A percentile compares a stretch with the other conserved stretches of the same genome.
Conservation (phyloP, 2,888 invertebrate species). For the Lamellibrachia columna region DNA sequence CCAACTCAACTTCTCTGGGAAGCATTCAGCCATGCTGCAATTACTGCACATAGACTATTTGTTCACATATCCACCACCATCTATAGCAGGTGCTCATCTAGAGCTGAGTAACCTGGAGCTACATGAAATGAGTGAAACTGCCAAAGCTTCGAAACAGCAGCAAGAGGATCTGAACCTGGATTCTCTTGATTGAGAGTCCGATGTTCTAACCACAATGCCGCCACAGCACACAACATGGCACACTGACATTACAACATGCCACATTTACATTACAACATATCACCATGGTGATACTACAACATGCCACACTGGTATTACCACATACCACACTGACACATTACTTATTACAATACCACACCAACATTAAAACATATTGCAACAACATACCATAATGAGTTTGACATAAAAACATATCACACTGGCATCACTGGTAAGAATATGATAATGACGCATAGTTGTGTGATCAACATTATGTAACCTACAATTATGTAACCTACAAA, state of each 20-base stretch:
- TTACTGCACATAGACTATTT: no score
- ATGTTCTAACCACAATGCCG: no score
- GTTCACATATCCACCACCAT: no score
- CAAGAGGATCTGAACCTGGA: no score
- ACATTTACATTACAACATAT: background rate
- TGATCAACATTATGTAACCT: background rate
- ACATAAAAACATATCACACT: background rate
- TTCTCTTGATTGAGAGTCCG: no score
- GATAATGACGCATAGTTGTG: background rate
- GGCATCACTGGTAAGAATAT: background rate
- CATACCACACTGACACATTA: background rate
- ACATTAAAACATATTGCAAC: background rate
- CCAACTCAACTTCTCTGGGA: no score
- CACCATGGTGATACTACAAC: background rate
- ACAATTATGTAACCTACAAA: background rate
- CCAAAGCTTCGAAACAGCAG: no score
- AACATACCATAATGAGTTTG: no score
- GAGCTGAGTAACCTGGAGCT: no score
- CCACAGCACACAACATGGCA: background rate
- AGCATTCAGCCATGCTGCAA: no score
- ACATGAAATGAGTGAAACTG: no score
- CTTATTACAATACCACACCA: background rate
- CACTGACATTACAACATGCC: background rate
- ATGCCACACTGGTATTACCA: background rate
- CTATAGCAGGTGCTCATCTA: no score